Conservation (phyloP, 2,888 invertebrate species). For the Melitaea athalia region DNA sequence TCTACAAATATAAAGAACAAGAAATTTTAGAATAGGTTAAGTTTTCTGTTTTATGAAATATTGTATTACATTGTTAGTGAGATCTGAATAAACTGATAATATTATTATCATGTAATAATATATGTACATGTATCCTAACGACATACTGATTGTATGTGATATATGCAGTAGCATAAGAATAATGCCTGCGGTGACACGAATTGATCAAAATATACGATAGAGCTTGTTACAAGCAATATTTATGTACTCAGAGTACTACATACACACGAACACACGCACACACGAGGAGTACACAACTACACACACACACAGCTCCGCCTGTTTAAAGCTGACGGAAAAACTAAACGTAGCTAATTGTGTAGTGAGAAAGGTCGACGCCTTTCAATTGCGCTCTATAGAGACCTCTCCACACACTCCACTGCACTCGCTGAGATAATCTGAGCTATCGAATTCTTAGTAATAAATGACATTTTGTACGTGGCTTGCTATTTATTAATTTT, state of each 20-base stretch:
- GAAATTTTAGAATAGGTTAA: no score
- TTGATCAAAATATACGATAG: background rate
- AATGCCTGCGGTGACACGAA: background rate
- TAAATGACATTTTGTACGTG: no score
- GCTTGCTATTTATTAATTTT: no score
- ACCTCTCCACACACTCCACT: background rate
- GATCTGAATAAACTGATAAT: no score
- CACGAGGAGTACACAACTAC: background rate
- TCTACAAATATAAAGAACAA: no score
- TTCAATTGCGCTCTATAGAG: conserved; percentile 13
- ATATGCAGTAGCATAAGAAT: background rate
- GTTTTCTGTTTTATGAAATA: no score
- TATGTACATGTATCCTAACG: background rate
- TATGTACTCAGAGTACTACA: background rate
- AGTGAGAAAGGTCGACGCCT: conserved; percentile 34
- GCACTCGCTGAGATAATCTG: background rate
- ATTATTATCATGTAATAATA: no score
- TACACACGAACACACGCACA: background rate
- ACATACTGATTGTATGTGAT: background rate
- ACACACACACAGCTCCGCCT: background rate
- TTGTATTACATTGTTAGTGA: no score
- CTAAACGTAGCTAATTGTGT: conserved; percentile 17
- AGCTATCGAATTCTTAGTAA: background rate
- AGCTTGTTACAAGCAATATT: background rate
- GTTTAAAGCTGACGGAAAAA: conserved; percentile 22